Percentiles rank a stretch among this genome's conserved stretches.
Evolutionary conservation across 1,140 invertebrate genomes (phyloP).

Genomic region (Hylaeus volcanicus): DNA sequence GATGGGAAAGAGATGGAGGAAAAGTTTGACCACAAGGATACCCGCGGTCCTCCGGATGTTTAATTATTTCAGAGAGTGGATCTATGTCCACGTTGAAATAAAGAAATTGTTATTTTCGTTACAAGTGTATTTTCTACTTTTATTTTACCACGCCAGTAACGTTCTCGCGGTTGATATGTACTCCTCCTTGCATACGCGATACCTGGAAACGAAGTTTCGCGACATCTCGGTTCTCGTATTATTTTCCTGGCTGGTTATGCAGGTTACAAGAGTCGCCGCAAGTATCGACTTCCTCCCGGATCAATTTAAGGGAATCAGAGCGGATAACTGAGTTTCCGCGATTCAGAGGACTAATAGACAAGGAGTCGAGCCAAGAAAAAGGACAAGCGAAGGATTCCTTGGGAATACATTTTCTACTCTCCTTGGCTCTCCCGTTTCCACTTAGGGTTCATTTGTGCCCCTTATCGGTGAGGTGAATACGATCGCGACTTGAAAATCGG

Average conservation of each 20-base stretch:
- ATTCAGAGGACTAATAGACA: slow-evolving; percentile 44
- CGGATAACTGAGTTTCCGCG: slow-evolving; percentile 46
- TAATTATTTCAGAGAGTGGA: slow-evolving; percentile 27
- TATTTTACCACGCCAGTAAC: too few relatives aligned
- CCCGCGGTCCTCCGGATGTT: not conserved
- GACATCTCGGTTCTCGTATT: not conserved
- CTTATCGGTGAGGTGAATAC: slow-evolving; percentile 24
- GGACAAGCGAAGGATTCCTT: not conserved
- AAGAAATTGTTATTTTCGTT: too few relatives aligned
- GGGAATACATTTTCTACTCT: slow-evolving; percentile 34
- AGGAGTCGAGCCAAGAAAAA: slow-evolving; percentile 49
- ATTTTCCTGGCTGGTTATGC: slow-evolving; percentile 46
- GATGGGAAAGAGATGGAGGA: not conserved
- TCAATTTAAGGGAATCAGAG: slow-evolving; percentile 46
- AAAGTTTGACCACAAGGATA: slow-evolving; percentile 1
- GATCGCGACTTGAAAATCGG: slow-evolving; percentile 33
- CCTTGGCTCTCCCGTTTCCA: not conserved
- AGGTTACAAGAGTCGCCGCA: slow-evolving; percentile 27
- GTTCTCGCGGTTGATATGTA: too few relatives aligned
- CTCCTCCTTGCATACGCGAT: too few relatives aligned
- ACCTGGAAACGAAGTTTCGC: not conserved
- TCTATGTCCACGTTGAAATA: too few relatives aligned
- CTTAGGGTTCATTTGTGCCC: slow-evolving; percentile 27
- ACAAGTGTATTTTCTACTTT: too few relatives aligned
- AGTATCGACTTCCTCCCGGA: slow-evolving; percentile 41